Base-by-base conservation (phyloP, 2,888 invertebrate genomes). In the Agonopterix heracliana region DNA sequence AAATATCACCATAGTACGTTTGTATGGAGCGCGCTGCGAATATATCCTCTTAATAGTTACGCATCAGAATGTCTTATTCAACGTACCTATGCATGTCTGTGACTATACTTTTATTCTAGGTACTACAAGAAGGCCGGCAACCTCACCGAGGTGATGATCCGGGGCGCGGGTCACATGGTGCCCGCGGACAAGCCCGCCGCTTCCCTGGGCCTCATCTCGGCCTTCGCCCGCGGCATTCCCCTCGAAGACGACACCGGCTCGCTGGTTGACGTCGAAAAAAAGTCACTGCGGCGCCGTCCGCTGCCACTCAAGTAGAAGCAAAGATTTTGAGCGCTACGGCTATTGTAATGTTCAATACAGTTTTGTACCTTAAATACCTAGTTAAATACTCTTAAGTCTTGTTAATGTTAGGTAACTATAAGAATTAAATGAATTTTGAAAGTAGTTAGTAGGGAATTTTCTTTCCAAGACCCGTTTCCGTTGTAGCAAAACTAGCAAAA, bases 121-220 rank as follows among this genome's bases (percentile, higher is more conserved):
- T 92, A 92, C 62, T 89, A 87, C 50, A 91, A 89, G 66, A 79
- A 74, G 41, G 89, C 87, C 1, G 89, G 85, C 1, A 91, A 91
- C 56, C 81, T 93, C 38, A 89, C 89, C 0, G 91, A 92, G 61
- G 89, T 92, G 9, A 80, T 92, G 73, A 80, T 93, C 9, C 79
- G 92, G 13, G 90, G 91, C 44, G 91, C 93, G 1, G 93, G 93
- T 0, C 93, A 93, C 67, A 91, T 93, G 90, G 91, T 92, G 3
- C 92, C 93, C 0, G 80, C 89, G 0, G 92, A 93, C 71, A 89
- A 91, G 64, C 92, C 92, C 0, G 81, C 89, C 1, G 90, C 90
- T 44, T 80, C 91, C 0, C 81, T 90, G 1, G 91, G 91, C 14
- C 82, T 93, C 54, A 90, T 93, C 57, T 89, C 89, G 35, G 89